These are phyloP conservation scores for Drosophila bunnanda DNA, from an alignment of 2,888 invertebrate species.

Conservation along the genomic window DNA sequence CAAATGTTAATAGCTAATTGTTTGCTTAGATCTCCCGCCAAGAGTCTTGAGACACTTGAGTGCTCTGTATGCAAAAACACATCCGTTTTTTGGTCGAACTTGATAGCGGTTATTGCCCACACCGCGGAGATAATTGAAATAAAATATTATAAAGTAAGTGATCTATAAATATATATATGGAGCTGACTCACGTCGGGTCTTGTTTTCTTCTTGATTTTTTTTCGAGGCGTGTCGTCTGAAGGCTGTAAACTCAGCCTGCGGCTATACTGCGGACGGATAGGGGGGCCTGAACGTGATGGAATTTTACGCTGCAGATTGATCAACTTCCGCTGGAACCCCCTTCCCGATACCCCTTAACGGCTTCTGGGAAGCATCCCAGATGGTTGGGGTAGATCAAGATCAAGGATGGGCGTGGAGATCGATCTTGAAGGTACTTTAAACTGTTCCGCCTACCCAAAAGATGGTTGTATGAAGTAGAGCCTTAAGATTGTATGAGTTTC, in stretches of 20 bases:
- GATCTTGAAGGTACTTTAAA: slow-evolving; percentile 2
- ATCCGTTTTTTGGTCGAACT: slow-evolving; percentile 58
- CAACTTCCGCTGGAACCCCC: slow-evolving; percentile 21
- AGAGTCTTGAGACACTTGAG: slow-evolving; percentile 45
- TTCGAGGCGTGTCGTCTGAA: slow-evolving; percentile 55
- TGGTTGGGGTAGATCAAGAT: slow-evolving; percentile 77
- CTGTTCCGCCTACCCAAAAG: neutral
- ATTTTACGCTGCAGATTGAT: slow-evolving; percentile 10
- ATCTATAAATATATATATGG: slow-evolving; percentile 68
- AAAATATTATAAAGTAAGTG: slow-evolving; percentile 47
- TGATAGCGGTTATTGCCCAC: slow-evolving; percentile 71
- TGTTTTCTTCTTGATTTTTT: slow-evolving; percentile 14
- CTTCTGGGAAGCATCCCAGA: slow-evolving; percentile 57
- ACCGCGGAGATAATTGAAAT: slow-evolving; percentile 42
- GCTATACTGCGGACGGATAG: slow-evolving; percentile 4
- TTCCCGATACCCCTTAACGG: slow-evolving; percentile 26
- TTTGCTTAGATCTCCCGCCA: slow-evolving; percentile 63
- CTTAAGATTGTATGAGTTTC: neutral
- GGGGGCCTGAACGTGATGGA: slow-evolving; percentile 42
- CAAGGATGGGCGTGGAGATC: slow-evolving; percentile 14
- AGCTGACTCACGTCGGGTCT: slow-evolving; percentile 24
- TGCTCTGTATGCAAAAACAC: slow-evolving; percentile 43
- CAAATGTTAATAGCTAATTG: slow-evolving; percentile 75
- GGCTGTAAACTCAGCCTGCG: slow-evolving; percentile 27
- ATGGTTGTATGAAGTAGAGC: neutral